Evolutionary conservation across 92 coral and sea anemone genomes (phyloP).

Genomic region (Phenganax subtilis): DNA sequence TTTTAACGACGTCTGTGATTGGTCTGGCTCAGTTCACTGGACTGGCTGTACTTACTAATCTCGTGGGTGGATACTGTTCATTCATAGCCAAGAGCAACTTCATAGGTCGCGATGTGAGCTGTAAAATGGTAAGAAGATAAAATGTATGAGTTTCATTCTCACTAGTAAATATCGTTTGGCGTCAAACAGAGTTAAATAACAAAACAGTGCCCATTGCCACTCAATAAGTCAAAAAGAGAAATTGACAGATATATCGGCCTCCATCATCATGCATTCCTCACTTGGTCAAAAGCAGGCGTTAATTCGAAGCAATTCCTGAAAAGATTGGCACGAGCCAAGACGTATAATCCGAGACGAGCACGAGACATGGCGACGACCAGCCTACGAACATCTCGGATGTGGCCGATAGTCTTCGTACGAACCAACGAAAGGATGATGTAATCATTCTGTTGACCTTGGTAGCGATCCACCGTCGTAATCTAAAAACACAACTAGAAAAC

Average conservation of each 20-base stretch:
- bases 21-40: too few species aligned
- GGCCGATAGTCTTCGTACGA: constrained; percentile 95
- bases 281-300: constrained; percentile 95
- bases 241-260: not conserved
- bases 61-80: constrained; percentile 80
- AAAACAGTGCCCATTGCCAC: not conserved
- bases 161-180: not conserved
- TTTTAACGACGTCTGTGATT: too few species aligned
- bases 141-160: not conserved
- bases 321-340: constrained; percentile 83
- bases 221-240: not conserved
- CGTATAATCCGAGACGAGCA: constrained; percentile 95
- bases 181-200: not conserved
- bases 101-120: constrained; percentile 85
- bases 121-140: not conserved
- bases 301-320: constrained; percentile 95
- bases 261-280: constrained; percentile 8
- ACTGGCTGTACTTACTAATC: constrained; percentile 62
- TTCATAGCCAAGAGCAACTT: constrained; percentile 76
- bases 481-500: constrained; percentile 17
- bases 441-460: constrained; percentile 99
- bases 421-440: constrained; percentile 96
- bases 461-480: constrained; percentile 99
- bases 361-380: constrained; percentile 99
- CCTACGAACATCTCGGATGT: constrained; percentile 94